A percentile compares a stretch with the other conserved stretches of the same genome.
Evolutionary conservation across 1,140 invertebrate species (phyloP).

Genomic region (Oryctes rhinoceros): DNA sequence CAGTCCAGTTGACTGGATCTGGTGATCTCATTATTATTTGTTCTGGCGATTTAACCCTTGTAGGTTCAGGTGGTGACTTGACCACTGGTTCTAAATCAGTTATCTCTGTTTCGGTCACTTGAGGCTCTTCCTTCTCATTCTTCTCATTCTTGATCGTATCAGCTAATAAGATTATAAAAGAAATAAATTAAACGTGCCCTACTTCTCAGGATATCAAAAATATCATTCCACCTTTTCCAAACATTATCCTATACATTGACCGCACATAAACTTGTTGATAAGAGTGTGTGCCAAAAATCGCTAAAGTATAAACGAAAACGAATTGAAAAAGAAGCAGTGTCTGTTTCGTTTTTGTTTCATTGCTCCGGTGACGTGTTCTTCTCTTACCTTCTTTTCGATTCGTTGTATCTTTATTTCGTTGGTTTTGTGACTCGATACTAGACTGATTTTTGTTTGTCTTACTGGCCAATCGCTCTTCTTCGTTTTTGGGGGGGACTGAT

Average conservation of each 20-base stretch:
- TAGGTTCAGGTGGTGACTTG: constrained; percentile 90
- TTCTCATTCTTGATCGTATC: constrained; percentile 8
- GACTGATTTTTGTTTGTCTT: constrained; percentile 56
- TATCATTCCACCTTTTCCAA: background rate
- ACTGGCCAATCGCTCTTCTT: constrained; percentile 60
- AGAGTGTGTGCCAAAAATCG: constrained; percentile 59
- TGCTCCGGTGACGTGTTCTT: constrained; percentile 38
- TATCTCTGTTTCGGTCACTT: constrained; percentile 48
- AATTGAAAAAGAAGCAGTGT: constrained; percentile 13
- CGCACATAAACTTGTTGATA: constrained; percentile 26
- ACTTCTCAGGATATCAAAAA: too few species aligned
- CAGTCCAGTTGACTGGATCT: constrained; percentile 93
- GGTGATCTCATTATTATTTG: constrained; percentile 90
- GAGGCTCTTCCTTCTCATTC: background rate
- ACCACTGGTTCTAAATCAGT: constrained; percentile 68
- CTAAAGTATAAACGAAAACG: constrained; percentile 35
- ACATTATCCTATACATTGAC: constrained; percentile 26
- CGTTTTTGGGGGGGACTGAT: constrained; percentile 58
- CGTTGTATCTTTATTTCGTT: constrained; percentile 48
- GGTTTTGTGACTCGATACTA: constrained; percentile 43
- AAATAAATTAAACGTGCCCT: background rate
- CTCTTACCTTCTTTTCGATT: constrained; percentile 59
- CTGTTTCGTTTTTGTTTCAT: background rate
- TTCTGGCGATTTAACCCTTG: constrained; percentile 90
- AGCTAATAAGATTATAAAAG: background rate